Conservation (phyloP, 1,140 invertebrate species). For the Plectrocnemia conspersa region DNA sequence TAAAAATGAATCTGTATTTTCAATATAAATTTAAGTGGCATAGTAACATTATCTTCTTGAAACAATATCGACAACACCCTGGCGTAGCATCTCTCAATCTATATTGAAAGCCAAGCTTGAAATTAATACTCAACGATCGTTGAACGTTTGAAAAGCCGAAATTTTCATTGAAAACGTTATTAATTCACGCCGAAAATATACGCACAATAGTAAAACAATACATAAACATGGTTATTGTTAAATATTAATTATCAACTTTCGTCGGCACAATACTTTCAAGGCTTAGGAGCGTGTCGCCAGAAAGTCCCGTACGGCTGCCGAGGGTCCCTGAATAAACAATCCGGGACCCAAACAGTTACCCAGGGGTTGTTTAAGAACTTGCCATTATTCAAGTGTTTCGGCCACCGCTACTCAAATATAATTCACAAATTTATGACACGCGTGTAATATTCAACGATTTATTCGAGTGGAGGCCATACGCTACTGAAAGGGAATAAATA, state of each 20-base stretch:
- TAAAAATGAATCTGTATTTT: too few species aligned
- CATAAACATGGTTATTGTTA: conserved; percentile 4
- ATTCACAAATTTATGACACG: conserved; percentile 10
- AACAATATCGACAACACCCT: too few species aligned
- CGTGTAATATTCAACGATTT: not conserved
- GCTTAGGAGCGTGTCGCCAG: conserved; percentile 11
- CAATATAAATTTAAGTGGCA: too few species aligned
- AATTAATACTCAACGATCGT: too few species aligned
- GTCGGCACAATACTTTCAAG: conserved; percentile 12
- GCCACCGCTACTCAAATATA: conserved; percentile 6
- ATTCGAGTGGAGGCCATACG: too few species aligned
- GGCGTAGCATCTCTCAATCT: too few species aligned
- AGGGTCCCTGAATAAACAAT: conserved; percentile 15
- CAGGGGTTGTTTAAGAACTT: conserved; percentile 14
- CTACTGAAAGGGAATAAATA: too few species aligned
- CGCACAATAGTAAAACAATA: too few species aligned
- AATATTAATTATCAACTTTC: conserved; percentile 8
- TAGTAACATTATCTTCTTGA: too few species aligned
- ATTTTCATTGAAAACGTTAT: conserved; percentile 2
- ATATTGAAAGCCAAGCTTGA: too few species aligned
- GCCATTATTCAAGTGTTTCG: conserved; percentile 19
- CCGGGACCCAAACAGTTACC: conserved; percentile 9
- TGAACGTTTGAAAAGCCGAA: too few species aligned
- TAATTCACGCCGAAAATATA: not conserved
- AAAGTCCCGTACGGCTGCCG: conserved; percentile 10